These are phyloP conservation scores for Vultur gryphus DNA, from an alignment of 2,797 vertebrate species.

Conservation along the genomic window DNA sequence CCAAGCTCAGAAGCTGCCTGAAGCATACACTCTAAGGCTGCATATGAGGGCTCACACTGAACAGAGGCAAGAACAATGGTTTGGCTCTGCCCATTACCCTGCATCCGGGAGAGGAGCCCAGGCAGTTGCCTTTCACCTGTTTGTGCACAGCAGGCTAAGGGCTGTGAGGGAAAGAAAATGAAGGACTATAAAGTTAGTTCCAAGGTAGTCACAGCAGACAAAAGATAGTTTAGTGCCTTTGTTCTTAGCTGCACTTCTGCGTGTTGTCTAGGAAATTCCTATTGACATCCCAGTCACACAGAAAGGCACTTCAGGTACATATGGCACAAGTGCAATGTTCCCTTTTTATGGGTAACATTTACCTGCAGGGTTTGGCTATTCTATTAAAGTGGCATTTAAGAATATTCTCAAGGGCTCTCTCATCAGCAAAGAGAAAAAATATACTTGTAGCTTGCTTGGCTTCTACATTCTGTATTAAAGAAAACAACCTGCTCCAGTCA, in stretches of 20 bases:
- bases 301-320: neutral
- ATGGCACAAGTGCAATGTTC: neutral
- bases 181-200: neutral
- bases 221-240: constrained; percentile 20
- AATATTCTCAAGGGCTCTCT: neutral
- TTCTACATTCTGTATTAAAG: constrained; percentile 3
- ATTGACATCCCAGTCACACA: constrained; percentile 17
- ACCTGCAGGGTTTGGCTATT: neutral
- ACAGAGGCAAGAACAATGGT: neutral
- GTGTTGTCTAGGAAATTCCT: neutral
- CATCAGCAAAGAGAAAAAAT: neutral
- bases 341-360: neutral
- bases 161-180: neutral
- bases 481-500: constrained; percentile 1
- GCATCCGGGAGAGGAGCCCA: neutral
- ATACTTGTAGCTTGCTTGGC: neutral
- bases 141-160: neutral
- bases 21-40: neutral
- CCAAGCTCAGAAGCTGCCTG: neutral
- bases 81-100: neutral
- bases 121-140: neutral
- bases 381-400: neutral
- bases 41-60: neutral
- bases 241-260: neutral
- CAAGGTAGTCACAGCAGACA: neutral